Evolutionary conservation across 64 coral and sea anemone genomes (phyloP), one percentile per base, ranked within the genome.

Genomic region (Stylophora pistillata): DNA sequence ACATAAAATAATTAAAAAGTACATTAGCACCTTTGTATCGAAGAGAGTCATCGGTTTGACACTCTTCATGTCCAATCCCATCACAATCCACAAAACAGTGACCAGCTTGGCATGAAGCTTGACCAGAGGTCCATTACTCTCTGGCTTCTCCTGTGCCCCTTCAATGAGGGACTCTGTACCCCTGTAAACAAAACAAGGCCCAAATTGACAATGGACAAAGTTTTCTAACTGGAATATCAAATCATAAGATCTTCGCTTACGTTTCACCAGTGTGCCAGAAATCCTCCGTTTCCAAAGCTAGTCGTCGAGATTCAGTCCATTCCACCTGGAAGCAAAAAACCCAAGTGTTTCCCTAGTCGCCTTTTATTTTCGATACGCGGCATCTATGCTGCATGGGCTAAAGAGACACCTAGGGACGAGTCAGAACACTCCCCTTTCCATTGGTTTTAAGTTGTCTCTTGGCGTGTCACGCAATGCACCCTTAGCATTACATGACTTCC

Each of bases 1-100:
- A 21, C 3, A 76, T 32, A 41, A 41, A 17, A 80, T 27, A 80
- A 30, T 15, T 28, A 34, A 28, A 59, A 21, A 59, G 15, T 0
- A 86, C 17, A 55, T 16, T 5, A 33, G 72, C 90, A 99, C 97
- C 93, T 76, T 95, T 29, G 86, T 86, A 82, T 92, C 87, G 72
- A 99, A 93, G 55, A 99, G 97, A 14, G 90, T 79, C 72, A 99
- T 85, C 64, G 93, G 97, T 89, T 91, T 90, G 20, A 95, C 78
- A 66, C 93, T 95, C 61, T 95, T 99, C 72, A 99, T 95, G 17
- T 92, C 90, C 27, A 93, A 83, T 25, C 90, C 97, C 82, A 99
- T 88, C 9, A 95, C 89, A 23, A 93, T 71, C 93, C 97, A 99
- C 32, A 99, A 66, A 56, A 99, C 86, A 12, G 93, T 85, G 58